Conservation (phyloP, 2,888 invertebrate genomes). For the Ornithoptera alexandrae region DNA sequence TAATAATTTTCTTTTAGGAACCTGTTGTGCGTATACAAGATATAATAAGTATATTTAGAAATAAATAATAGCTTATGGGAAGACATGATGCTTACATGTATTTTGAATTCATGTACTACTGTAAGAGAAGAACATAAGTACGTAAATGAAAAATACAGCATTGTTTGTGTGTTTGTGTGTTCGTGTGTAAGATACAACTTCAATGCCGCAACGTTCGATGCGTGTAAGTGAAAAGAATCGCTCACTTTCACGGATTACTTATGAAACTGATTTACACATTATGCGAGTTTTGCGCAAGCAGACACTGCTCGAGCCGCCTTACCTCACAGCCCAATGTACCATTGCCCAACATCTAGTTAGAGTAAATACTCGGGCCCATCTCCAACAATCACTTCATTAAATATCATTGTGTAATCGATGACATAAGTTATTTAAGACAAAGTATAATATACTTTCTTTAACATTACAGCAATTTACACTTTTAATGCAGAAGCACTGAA, state of each 20-base stretch:
- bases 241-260: constrained; percentile 70
- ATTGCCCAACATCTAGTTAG: constrained; percentile 37
- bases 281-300: constrained; percentile 50
- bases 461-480: too few relatives aligned
- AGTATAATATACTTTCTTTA: neutral
- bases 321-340: constrained; percentile 36
- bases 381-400: constrained; percentile 32
- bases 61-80: too few relatives aligned
- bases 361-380: constrained; percentile 35
- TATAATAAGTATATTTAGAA: too few relatives aligned
- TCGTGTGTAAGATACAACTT: constrained; percentile 27
- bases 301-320: constrained; percentile 31
- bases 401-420: constrained; percentile 17
- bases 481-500: too few relatives aligned
- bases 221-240: constrained; percentile 62
- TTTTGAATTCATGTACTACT: too few relatives aligned
- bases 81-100: too few relatives aligned
- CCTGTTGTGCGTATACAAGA: too few relatives aligned
- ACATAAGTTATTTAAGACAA: neutral
- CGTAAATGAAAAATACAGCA: too few relatives aligned
- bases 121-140: too few relatives aligned
- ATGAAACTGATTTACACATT: constrained; percentile 70
- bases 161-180: neutral
- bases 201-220: constrained; percentile 38
- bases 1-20: too few relatives aligned